phyloP scores from a whole-genome alignment of 2,113 vertebrate species.

The Antechinus stuartii region DNA sequence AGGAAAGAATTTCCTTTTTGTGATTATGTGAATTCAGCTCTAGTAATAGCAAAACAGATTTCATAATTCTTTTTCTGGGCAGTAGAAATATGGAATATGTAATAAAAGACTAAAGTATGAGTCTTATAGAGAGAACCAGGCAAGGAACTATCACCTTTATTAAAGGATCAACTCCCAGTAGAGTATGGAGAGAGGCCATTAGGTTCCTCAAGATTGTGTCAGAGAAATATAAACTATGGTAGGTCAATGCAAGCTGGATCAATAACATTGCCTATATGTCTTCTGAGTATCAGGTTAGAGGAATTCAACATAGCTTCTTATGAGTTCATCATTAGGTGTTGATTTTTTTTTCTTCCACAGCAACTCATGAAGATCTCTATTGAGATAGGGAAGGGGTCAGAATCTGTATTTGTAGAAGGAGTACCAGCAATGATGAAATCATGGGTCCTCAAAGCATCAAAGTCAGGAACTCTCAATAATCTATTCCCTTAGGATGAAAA shows the following conservation, averaged over 20 bases:
- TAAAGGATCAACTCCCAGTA: background rate
- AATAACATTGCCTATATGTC: background rate
- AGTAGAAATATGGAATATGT: background rate
- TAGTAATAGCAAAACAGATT: background rate
- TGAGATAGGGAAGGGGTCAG: background rate
- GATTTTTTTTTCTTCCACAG: background rate
- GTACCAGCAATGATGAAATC: background rate
- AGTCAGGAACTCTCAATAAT: slow-evolving; percentile 56
- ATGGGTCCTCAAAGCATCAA: background rate
- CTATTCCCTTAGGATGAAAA: slow-evolving; percentile 54
- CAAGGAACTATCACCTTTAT: background rate
- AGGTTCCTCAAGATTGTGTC: slow-evolving; percentile 2
- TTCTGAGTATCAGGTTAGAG: slow-evolving; percentile 43
- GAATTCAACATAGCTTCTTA: background rate
- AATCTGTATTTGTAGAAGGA: background rate
- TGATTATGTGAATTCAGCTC: background rate
- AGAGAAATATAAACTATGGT: slow-evolving; percentile 3
- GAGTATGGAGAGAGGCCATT: background rate
- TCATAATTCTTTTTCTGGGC: background rate
- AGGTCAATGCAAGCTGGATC: background rate
- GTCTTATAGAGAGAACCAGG: background rate
- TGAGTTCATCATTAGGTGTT: background rate
- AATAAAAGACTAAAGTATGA: background rate
- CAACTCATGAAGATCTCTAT: background rate
- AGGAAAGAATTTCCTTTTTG: background rate